These are phyloP conservation scores for Lepeophtheirus nordmannii DNA, from an alignment of 2,888 invertebrate species.

Conservation along the genomic window DNA sequence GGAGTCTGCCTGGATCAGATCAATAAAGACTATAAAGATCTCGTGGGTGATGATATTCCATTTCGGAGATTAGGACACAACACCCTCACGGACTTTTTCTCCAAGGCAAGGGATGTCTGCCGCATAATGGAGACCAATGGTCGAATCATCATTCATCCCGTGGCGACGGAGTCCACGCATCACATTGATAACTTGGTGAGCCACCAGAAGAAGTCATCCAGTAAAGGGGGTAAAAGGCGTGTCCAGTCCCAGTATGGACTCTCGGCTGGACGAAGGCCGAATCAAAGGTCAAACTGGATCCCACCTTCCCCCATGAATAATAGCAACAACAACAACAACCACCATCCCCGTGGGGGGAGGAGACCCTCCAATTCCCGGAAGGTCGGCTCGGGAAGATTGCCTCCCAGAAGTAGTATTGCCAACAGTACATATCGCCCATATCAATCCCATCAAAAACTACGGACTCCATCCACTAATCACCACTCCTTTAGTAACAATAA, in stretches of 20 bases:
- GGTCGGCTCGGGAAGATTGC: not conserved
- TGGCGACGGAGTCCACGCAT: slow-evolving; percentile 7
- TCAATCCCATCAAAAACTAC: not conserved
- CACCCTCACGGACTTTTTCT: slow-evolving; percentile 26
- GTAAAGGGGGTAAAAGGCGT: not conserved
- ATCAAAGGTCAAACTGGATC: not conserved
- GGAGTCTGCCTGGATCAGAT: slow-evolving; percentile 14
- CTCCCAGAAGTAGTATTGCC: not conserved
- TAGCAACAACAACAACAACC: not conserved
- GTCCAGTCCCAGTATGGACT: not conserved
- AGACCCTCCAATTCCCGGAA: not conserved
- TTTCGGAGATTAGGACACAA: slow-evolving; percentile 25
- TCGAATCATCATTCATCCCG: slow-evolving; percentile 9
- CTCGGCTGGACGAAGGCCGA: too few relatives aligned
- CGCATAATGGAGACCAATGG: not conserved
- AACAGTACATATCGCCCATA: not conserved
- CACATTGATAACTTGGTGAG: slow-evolving; percentile 20
- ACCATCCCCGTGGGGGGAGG: not conserved
- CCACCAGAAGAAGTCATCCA: not conserved
- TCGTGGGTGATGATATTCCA: slow-evolving; percentile 26
- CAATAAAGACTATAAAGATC: slow-evolving; percentile 25
- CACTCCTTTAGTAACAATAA: not conserved
- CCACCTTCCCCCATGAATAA: not conserved
- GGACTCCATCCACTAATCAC: not conserved
- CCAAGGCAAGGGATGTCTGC: slow-evolving; percentile 21